These are phyloP conservation scores for Bradypus variegatus DNA, from an alignment of 2,797 vertebrate genomes.

Conservation along the genomic window DNA sequence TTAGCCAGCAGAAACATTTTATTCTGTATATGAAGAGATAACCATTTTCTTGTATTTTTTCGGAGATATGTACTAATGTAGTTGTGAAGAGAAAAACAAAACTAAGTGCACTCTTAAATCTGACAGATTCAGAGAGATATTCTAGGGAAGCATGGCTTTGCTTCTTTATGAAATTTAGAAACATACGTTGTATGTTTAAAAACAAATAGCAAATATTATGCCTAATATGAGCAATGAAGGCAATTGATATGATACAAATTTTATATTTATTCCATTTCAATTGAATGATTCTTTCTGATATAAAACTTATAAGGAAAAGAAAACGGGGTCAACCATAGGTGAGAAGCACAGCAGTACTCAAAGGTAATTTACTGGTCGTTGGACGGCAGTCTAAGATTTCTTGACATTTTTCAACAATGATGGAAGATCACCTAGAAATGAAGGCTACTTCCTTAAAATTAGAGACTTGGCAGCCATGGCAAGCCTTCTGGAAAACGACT, in stretches of 20 bases:
- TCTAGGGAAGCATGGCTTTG: background rate
- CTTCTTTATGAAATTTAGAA: background rate
- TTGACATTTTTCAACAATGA: fast-evolving
- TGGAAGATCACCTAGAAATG: fast-evolving
- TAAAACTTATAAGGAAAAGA: background rate
- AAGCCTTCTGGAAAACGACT: background rate
- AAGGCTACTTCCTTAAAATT: fast-evolving
- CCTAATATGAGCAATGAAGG: background rate
- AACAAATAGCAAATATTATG: background rate
- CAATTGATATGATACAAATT: no score
- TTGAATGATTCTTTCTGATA: background rate
- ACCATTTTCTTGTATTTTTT: background rate
- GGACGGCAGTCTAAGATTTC: background rate
- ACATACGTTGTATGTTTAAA: fast-evolving
- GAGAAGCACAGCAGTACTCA: fast-evolving
- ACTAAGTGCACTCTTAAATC: background rate
- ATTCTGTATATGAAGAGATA: background rate
- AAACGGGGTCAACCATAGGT: fast-evolving
- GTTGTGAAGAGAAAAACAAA: background rate
- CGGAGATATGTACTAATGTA: background rate
- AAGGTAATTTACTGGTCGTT: fast-evolving
- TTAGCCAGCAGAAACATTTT: background rate
- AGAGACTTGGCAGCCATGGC: background rate
- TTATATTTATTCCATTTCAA: background rate
- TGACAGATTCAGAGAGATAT: background rate